Percentiles rank a stretch among this genome's conserved stretches.
These are phyloP conservation scores for Monochamus alternatus DNA, from an alignment of 2,888 invertebrate genomes.

Conservation along the genomic window DNA sequence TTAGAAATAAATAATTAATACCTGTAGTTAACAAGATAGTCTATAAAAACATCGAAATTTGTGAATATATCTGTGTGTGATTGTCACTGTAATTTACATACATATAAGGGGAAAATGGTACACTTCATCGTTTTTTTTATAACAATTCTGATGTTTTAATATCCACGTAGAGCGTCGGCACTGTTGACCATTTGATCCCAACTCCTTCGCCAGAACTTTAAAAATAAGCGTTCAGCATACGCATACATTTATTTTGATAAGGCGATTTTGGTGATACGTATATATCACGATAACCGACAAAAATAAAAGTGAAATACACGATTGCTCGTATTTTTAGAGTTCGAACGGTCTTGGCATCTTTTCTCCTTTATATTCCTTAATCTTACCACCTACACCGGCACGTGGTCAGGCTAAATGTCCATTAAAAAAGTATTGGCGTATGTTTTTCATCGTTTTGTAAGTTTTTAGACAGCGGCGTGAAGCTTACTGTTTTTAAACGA, in stretches of 20 bases:
- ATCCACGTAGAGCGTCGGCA: background rate
- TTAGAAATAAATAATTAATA: no score
- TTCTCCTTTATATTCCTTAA: background rate
- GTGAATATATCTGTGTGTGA: no score
- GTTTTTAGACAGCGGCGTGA: no score
- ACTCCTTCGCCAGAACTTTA: background rate
- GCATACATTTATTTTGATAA: background rate
- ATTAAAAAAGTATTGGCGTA: no score
- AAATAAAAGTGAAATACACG: conserved; percentile 27
- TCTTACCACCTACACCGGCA: conserved; percentile 1
- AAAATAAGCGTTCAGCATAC: background rate
- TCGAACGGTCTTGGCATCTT: conserved; percentile 3
- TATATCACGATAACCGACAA: conserved; percentile 9
- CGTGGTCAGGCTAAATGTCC: background rate
- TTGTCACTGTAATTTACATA: no score
- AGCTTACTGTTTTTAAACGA: background rate
- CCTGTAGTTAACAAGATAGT: no score
- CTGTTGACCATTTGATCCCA: background rate
- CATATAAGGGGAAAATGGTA: no score
- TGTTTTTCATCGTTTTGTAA: no score
- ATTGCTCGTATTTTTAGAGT: background rate
- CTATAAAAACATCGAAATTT: no score
- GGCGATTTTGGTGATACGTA: conserved; percentile 1
- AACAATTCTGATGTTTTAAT: background rate
- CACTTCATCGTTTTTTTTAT: no score